phyloP scores from a whole-genome alignment of 2,888 invertebrate species.

The Heliconius ismenius region DNA sequence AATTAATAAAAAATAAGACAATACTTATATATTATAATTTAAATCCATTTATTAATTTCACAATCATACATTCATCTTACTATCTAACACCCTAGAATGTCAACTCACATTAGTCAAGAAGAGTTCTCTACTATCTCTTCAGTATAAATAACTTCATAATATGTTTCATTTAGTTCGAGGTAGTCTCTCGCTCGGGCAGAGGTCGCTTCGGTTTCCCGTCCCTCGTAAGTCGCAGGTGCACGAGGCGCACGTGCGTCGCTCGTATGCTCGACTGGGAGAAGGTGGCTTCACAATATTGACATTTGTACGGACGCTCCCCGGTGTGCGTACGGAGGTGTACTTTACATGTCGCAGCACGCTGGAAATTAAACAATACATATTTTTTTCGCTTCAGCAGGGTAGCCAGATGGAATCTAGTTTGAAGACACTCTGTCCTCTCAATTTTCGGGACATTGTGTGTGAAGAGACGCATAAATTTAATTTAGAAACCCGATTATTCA shows the following conservation, averaged over 20 bases:
- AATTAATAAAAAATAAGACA: background rate
- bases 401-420: too few relatives aligned
- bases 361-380: slow-evolving; percentile 38
- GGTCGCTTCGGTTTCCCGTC: slow-evolving; percentile 55
- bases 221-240: slow-evolving; percentile 64
- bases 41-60: background rate
- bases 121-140: background rate
- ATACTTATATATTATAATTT: background rate
- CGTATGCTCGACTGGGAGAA: slow-evolving; percentile 65
- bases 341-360: slow-evolving; percentile 65
- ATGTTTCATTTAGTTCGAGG: background rate
- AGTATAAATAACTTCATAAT: background rate
- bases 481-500: too few relatives aligned
- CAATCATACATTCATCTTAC: background rate
- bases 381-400: too few relatives aligned
- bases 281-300: slow-evolving; percentile 62
- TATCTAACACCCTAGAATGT: background rate
- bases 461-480: too few relatives aligned
- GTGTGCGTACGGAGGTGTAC: slow-evolving; percentile 70
- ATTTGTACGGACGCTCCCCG: slow-evolving; percentile 68
- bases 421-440: too few relatives aligned
- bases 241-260: slow-evolving; percentile 61
- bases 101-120: background rate
- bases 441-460: too few relatives aligned
- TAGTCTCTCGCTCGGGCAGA: background rate